These are phyloP conservation scores for Himalopsyche anomala DNA, from an alignment of 2,888 invertebrate species.

Conservation along the genomic window DNA sequence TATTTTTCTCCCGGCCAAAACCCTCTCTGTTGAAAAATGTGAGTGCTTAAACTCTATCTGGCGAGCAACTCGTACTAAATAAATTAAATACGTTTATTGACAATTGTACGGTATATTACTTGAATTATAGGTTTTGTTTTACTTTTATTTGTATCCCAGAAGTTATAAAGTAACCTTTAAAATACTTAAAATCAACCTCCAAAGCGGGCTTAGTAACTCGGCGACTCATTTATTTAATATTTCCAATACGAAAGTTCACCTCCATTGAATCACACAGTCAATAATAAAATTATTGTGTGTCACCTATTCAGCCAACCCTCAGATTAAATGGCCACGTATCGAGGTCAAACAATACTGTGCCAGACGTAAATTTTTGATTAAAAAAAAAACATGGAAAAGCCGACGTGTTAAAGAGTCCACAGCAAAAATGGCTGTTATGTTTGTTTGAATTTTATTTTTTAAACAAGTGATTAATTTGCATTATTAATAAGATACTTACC, in stretches of 20 bases:
- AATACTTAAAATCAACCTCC: no score
- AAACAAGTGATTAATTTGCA: neutral
- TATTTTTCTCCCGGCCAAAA: no score
- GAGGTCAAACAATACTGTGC: neutral
- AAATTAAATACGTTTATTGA: no score
- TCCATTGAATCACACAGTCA: neutral
- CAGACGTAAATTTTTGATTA: neutral
- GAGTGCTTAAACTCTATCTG: no score
- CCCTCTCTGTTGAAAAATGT: no score
- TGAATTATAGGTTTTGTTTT: no score
- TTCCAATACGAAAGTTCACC: neutral
- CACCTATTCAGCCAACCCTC: neutral
- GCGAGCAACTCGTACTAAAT: no score
- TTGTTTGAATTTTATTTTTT: neutral
- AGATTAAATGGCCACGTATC: constrained; percentile 10
- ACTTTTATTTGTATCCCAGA: no score
- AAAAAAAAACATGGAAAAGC: neutral
- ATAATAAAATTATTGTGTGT: neutral
- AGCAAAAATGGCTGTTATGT: neutral
- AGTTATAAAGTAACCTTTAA: no score
- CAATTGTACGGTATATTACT: no score
- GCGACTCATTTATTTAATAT: neutral
- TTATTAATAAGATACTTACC: neutral
- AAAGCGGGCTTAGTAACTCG: no score
- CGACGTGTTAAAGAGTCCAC: neutral